Base-by-base conservation (phyloP, 2,888 invertebrate species). In the Dynastes hyllus region DNA sequence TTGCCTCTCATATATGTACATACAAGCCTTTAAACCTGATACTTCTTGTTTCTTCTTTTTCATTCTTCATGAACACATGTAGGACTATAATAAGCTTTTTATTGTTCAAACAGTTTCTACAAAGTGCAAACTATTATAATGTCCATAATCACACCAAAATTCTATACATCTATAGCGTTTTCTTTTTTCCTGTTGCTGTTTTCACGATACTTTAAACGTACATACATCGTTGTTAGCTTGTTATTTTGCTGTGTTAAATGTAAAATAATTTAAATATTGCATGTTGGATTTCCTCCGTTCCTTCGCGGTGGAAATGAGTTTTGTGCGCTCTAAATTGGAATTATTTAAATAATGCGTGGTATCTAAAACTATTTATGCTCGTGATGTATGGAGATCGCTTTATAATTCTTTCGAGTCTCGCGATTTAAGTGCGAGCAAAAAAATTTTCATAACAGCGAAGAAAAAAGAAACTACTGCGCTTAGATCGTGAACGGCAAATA, bases 201-300 rank as follows among this genome's bases (percentile, higher is more conserved):
- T 71, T 61, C 70, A 71, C 65, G 71, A 71, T 63, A 71, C 66
- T 71, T 78, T 78, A 71, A 61, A 32, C 78, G 78, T 13, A 45
- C 22, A 55, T 13, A 45, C 22, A 55, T 13, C 65, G 45, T 67
- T 67, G 40, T 63, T 67, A 16, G 67, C 45, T 71, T 37, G 29
- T 77, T 70, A 61, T 71, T 78, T 78, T 63, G 71, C 66, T 67
- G 77, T 77, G 77, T 77, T 79, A 73, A 79, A 79, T 79, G 79
- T 61, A 75, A 79, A 79, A 79, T 79, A 79, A 79, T 79, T 79
- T 77, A 79, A 77, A 73, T 79, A 63, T 79, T 78, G 79, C 79
- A 77, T 79, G 79, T 67, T 66, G 45, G 51, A 61, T 75, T 79
- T 69, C 51, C 50, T 70, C 61, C 29, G 45, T 67, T 67, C 27